Evolutionary conservation across 2,113 vertebrate genomes (phyloP), one percentile per base, ranked within the genome.

Genomic region (Oncorhynchus keta): DNA sequence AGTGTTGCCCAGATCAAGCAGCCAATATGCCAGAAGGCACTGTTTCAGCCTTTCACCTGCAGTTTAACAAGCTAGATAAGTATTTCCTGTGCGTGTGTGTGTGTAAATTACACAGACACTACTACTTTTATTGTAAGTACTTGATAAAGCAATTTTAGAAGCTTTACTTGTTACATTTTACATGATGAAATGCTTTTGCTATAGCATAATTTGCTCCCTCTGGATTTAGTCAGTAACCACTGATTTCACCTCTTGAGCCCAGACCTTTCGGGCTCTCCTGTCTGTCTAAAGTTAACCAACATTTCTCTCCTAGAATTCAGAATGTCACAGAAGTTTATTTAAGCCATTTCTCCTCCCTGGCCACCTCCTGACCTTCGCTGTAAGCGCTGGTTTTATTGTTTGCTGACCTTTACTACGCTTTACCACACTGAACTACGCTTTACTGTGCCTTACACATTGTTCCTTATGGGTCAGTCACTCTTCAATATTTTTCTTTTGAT

Each of bases 311-410:
- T 39, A 18, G 20, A 61, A 16, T 68, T 32, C 24, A 35, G 67
- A 81, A 84, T 78, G 77, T 78, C 83, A 84, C 51, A 45, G 74
- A 70, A 35, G 57, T 82, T 79, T 75, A 70, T 73, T 79, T 77
- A 61, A 70, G 71, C 74, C 59, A 32, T 26, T 72, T 84, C 77
- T 83, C 74, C 66, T 55, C 64, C 39, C 61, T 30, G 32, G 65
- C 61, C 72, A 79, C 81, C 80, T 78, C 13, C 18, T 75, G 75
- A 72, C 74, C 67, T 76, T 78, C 74, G 55, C 35, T 35, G 30
- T 55, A 22, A 30, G 57, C 72, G 72, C 66, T 59, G 49, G 26
- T 35, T 62, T 74, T 30, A 81, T 85, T 80, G 78, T 81, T 35
- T 78, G 62, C 64, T 88, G 73, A 73, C 74, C 76, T 68, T 75